Evolutionary conservation across 2,888 invertebrate species (phyloP).

Genomic region (Drosophila macrospina): DNA sequence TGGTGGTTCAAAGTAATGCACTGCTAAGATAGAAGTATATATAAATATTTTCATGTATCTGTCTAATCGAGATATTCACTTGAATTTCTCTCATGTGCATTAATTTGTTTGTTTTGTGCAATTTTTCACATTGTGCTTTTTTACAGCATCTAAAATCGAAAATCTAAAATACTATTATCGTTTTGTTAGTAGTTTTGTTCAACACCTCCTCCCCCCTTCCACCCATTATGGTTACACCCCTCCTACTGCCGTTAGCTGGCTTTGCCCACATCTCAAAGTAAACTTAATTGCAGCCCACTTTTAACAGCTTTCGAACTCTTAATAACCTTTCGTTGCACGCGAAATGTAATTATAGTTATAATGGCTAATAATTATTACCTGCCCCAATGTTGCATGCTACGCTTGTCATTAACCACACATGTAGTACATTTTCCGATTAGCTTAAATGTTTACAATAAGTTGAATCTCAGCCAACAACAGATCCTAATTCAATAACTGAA

Average conservation of each 20-base stretch:
- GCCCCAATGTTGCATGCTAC: conserved; percentile 15
- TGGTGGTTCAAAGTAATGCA: conserved; percentile 32
- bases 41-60: not conserved
- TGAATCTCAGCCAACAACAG: not conserved
- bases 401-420: conserved; percentile 31
- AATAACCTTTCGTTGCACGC: conserved; percentile 20
- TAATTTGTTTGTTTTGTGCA: conserved; percentile 52
- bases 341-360: conserved; percentile 22
- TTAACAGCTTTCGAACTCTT: conserved; percentile 25
- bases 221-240: conserved; percentile 35
- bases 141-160: conserved; percentile 18
- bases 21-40: not conserved
- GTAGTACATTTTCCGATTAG: conserved; percentile 21
- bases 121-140: conserved; percentile 73
- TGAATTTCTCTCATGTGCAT: conserved; percentile 20
- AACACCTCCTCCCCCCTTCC: too few relatives aligned
- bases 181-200: conserved; percentile 63
- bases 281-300: conserved; percentile 21
- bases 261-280: not conserved
- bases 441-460: not conserved
- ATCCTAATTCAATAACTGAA: conserved; percentile 1
- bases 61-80: not conserved
- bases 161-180: conserved; percentile 59
- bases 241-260: not conserved
- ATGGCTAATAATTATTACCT: conserved; percentile 8